Evolutionary conservation across 2,888 invertebrate species (phyloP).

Genomic region (Neoscelio sp.): DNA sequence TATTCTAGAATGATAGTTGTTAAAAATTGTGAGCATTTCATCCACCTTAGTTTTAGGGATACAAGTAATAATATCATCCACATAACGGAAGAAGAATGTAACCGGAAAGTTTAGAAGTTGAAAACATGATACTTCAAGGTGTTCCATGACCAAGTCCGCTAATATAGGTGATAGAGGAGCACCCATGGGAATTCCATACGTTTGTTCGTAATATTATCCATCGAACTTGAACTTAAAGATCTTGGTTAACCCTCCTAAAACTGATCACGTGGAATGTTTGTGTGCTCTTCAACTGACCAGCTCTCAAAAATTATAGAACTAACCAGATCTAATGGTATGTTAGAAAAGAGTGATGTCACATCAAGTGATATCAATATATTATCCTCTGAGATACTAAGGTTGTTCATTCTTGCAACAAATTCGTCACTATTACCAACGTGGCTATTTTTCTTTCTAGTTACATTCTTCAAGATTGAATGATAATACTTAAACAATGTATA

Average conservation of each 20-base stretch:
- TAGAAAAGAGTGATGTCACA: background rate
- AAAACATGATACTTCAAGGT: slow-evolving; percentile 1
- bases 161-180: slow-evolving; percentile 20
- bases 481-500: background rate
- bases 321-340: background rate
- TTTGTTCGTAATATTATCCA: slow-evolving; percentile 1
- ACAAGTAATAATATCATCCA: slow-evolving; percentile 36
- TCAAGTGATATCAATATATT: background rate
- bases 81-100: slow-evolving; percentile 23
- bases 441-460: background rate
- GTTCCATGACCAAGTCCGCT: slow-evolving; percentile 18
- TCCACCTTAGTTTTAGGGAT: background rate
- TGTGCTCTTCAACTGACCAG: background rate
- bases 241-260: background rate
- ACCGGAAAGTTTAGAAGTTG: background rate
- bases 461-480: background rate
- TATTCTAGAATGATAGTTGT: background rate
- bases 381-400: background rate
- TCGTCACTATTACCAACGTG: background rate
- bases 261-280: background rate
- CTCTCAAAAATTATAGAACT: background rate
- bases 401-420: background rate
- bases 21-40: background rate
- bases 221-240: background rate
- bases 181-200: slow-evolving; percentile 40